Evolutionary conservation across 2,888 invertebrate genomes (phyloP).

Genomic region (Standfussiana lucernea): DNA sequence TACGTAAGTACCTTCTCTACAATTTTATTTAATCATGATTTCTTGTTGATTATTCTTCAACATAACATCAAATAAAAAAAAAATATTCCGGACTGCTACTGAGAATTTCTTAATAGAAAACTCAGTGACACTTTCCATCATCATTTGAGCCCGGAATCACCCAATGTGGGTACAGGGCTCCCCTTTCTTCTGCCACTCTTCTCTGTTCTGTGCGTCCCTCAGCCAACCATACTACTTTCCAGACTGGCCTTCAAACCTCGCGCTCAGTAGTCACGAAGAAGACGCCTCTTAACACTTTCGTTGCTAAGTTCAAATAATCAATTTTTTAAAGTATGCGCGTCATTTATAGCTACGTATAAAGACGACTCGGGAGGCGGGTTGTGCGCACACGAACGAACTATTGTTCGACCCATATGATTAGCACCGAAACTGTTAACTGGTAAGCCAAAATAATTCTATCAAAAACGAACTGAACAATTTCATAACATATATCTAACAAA

Average conservation of each 20-base stretch:
- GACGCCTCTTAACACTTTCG: background rate
- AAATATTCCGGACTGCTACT: background rate
- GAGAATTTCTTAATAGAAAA: background rate
- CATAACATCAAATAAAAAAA: background rate
- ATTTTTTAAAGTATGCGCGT: too few species aligned
- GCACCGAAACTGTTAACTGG: too few species aligned
- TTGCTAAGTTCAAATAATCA: too few species aligned
- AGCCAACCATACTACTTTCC: too few species aligned
- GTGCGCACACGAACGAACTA: too few species aligned
- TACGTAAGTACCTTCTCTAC: background rate
- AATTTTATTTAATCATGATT: background rate
- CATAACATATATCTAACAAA: background rate
- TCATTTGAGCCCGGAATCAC: too few species aligned
- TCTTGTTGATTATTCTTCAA: background rate
- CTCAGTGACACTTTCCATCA: background rate
- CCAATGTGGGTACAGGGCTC: too few species aligned
- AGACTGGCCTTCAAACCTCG: background rate
- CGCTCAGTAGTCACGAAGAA: background rate
- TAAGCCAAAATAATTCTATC: background rate
- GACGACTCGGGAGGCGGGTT: too few species aligned
- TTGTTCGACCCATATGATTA: too few species aligned
- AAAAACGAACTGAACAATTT: background rate
- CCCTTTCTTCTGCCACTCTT: too few species aligned
- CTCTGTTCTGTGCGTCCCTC: too few species aligned
- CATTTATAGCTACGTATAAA: too few species aligned